Evolutionary conservation across 2,113 vertebrate genomes (phyloP).

Genomic region (Zosterops hypoxanthus): DNA sequence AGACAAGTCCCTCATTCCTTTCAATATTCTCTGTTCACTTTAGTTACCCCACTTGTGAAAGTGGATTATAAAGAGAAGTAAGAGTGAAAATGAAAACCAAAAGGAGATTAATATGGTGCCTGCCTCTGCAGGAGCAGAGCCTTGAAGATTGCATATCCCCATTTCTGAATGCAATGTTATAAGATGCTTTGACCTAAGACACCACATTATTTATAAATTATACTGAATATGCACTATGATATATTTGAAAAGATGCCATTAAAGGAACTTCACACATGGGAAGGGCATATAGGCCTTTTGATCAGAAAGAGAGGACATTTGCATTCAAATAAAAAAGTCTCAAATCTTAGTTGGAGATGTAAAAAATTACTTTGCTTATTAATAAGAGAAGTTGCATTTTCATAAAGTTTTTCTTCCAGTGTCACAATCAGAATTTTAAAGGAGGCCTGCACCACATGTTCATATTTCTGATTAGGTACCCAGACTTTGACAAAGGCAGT

Average conservation of each 20-base stretch:
- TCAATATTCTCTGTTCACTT: not conserved
- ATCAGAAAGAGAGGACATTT: not conserved
- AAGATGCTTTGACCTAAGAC: slow-evolving; percentile 19
- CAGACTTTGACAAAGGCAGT: not conserved
- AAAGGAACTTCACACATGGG: not conserved
- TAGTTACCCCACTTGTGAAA: not conserved
- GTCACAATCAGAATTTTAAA: not conserved
- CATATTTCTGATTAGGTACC: not conserved
- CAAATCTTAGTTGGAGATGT: not conserved
- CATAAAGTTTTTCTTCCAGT: not conserved
- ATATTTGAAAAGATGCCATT: slow-evolving; percentile 33
- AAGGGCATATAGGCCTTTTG: not conserved
- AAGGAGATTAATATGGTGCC: not conserved
- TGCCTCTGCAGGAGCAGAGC: not conserved
- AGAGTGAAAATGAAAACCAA: not conserved
- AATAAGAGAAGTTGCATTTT: not conserved
- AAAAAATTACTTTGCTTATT: not conserved
- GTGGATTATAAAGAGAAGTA: not conserved
- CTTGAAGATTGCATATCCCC: not conserved
- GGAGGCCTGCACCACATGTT: not conserved
- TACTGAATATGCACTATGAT: slow-evolving; percentile 43
- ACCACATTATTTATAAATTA: slow-evolving; percentile 60
- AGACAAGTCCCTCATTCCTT: not conserved
- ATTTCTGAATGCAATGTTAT: not conserved
- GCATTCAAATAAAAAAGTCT: not conserved